Conservation (phyloP, 2,888 invertebrate genomes). For the Hemithea aestivaria region DNA sequence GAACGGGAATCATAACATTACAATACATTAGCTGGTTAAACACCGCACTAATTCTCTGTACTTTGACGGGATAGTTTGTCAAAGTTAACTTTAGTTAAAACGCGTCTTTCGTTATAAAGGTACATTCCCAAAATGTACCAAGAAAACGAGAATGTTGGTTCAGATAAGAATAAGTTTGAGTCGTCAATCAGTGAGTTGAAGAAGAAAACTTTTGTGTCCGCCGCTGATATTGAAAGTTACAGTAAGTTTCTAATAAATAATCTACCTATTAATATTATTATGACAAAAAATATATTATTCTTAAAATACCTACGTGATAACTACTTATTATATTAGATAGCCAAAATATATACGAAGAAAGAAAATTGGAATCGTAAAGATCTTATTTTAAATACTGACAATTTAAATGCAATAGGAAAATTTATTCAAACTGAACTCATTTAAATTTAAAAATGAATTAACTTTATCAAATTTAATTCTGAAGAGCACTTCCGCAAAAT, state of each 20-base stretch:
- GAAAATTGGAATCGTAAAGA: no score
- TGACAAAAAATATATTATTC: no score
- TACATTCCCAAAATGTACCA: conserved; percentile 50
- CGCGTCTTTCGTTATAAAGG: neutral
- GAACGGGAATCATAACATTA: conserved; percentile 36
- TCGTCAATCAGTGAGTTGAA: conserved; percentile 67
- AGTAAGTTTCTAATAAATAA: conserved; percentile 39
- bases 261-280: neutral
- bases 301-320: no score
- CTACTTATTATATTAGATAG: no score
- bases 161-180: conserved; percentile 63
- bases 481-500: no score
- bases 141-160: conserved; percentile 40
- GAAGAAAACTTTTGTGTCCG: conserved; percentile 60
- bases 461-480: no score
- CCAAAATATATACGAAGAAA: no score
- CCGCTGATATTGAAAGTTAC: conserved; percentile 56
- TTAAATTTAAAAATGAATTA: no score
- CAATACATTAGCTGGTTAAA: conserved; percentile 15
- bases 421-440: no score
- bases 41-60: neutral
- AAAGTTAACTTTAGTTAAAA: no score
- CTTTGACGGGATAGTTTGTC: neutral
- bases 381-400: no score
- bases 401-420: no score